These are phyloP conservation scores for Cephus rjabovi DNA, from an alignment of 2,888 invertebrate species.

Conservation along the genomic window DNA sequence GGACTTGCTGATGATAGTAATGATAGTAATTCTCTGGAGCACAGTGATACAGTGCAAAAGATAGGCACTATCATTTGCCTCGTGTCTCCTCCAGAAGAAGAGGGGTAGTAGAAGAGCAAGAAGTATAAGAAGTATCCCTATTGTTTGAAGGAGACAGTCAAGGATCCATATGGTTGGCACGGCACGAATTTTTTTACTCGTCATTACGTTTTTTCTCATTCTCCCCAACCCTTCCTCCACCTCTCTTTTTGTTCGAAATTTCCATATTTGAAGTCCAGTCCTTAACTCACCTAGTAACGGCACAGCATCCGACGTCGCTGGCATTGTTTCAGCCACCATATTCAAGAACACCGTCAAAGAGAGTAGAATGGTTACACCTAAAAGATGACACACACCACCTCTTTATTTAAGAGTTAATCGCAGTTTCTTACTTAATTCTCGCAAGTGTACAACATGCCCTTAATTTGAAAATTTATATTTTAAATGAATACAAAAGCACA, in stretches of 20 bases:
- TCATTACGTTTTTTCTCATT: background rate
- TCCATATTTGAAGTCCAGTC: background rate
- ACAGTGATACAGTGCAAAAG: background rate
- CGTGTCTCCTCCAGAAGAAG: background rate
- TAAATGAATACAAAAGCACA: background rate
- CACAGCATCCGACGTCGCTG: constrained; percentile 95
- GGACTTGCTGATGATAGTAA: background rate
- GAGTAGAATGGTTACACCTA: constrained; percentile 96
- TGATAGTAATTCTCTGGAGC: background rate
- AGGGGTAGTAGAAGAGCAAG: background rate
- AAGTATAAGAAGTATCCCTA: background rate
- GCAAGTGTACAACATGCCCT: background rate
- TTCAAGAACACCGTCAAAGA: constrained; percentile 98
- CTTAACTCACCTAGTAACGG: constrained; percentile 79
- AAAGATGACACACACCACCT: constrained; percentile 38
- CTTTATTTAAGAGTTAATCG: background rate
- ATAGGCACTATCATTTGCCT: background rate
- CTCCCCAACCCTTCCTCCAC: background rate
- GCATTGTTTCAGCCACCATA: constrained; percentile 99
- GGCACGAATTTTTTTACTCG: background rate
- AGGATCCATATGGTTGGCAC: background rate
- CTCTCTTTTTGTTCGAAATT: background rate
- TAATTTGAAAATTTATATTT: background rate
- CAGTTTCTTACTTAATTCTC: background rate
- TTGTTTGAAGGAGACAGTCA: background rate